These are phyloP conservation scores for Platysteira castanea DNA, from an alignment of 2,113 vertebrate genomes.

Conservation along the genomic window DNA sequence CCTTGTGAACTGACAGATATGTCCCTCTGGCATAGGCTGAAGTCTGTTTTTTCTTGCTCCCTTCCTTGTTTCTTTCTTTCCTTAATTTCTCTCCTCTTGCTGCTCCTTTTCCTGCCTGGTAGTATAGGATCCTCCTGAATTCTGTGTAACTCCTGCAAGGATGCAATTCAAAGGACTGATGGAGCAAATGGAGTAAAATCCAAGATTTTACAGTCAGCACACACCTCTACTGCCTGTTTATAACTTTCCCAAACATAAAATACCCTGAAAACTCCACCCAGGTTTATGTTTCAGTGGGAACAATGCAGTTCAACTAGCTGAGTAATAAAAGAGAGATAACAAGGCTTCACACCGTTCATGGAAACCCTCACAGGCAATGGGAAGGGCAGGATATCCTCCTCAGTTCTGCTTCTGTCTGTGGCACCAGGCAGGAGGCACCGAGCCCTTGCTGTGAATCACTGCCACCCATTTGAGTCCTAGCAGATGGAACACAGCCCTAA, in stretches of 20 bases:
- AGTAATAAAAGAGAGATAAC: neutral
- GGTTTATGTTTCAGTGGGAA: neutral
- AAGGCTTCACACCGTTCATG: neutral
- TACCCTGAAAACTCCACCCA: neutral
- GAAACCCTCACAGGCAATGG: neutral
- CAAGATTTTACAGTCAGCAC: neutral
- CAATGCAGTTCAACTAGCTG: neutral
- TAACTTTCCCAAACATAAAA: neutral
- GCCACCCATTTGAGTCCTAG: neutral
- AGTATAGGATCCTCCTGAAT: neutral
- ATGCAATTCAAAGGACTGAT: neutral
- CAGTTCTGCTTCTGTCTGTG: neutral
- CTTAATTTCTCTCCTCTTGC: neutral
- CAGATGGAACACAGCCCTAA: neutral
- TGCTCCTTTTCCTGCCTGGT: neutral
- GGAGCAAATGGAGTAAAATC: neutral
- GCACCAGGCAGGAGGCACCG: fast-evolving
- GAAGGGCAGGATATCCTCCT: neutral
- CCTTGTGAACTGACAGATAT: neutral
- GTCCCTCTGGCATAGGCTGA: neutral
- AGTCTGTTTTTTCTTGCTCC: neutral
- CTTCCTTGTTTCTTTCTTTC: neutral
- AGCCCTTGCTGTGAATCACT: neutral
- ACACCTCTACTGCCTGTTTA: neutral
- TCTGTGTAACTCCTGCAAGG: neutral